Evolutionary conservation across 2,113 vertebrate species (phyloP), one percentile per base, ranked within the genome.

Genomic region (Forbesichthys agassizii): DNA sequence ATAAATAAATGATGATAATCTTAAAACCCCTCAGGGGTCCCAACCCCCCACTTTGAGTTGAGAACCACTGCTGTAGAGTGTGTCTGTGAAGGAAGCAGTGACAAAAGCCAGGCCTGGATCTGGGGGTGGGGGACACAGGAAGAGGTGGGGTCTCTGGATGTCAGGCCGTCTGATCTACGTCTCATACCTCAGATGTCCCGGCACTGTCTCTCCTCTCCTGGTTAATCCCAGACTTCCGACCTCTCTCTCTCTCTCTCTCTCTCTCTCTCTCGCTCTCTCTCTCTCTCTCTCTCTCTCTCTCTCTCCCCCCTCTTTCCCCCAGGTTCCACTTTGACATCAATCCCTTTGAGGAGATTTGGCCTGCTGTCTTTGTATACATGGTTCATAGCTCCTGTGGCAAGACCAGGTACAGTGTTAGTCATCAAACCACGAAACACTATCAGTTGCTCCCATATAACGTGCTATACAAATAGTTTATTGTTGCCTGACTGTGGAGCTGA

Each of bases 301-400:
- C 42, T 48, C 10, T 51, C 12, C 11, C 49, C 36, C n/a, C 4
- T 74, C 18, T 79, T 65, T 61, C 4, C 80, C 79, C 63, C 85
- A 99, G 98, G 80, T 99, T 95, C 88, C 95, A 98, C 89, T 99
- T 99, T 92, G 98, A 99, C 92, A 96, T 99, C 36, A 94, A 88
- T 77, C 96, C 97, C 0, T 97, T 94, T 77, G 96, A 99, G 81
- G 96, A 95, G 78, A 93, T 98, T 83, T 99, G 98, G 98, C 95
- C 98, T 73, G 95, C 96, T n/a, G 95, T 98, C 81, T 98, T 97
- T 83, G 94, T 99, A 78, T 94, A 97, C 79, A 99, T 98, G 97
- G 80, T 99, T 84, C 97, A 99, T 77, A 96, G 83, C 76, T 95
- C 95, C 83, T 99, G 98, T 91, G 98, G 98, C 67, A 91, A 94